Conservation (phyloP, 1,140 invertebrate species). For the Diorhabda carinulata region DNA sequence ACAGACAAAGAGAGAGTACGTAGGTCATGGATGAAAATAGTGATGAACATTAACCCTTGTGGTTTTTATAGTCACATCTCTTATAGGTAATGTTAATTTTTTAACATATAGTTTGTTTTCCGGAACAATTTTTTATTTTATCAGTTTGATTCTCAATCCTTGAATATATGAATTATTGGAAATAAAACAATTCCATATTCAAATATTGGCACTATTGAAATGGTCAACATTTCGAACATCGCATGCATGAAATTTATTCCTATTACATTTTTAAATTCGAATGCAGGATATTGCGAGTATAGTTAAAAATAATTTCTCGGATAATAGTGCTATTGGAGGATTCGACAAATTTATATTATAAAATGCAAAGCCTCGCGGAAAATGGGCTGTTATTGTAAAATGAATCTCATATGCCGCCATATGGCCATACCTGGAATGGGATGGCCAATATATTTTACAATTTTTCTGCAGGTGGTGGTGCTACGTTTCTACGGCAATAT, state of each 20-base stretch:
- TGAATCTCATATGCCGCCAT: constrained; percentile 13
- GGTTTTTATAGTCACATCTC: too few relatives aligned
- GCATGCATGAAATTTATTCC: constrained; percentile 1
- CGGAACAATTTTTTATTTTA: too few relatives aligned
- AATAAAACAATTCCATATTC: too few relatives aligned
- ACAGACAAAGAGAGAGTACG: too few relatives aligned
- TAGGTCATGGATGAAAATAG: too few relatives aligned
- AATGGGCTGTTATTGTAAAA: constrained; percentile 16
- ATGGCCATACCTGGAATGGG: constrained; percentile 2
- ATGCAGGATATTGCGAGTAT: neutral
- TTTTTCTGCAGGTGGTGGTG: constrained; percentile 16
- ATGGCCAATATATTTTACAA: constrained; percentile 20
- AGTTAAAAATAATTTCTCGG: constrained; percentile 16
- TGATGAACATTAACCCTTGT: too few relatives aligned
- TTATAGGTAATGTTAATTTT: too few relatives aligned
- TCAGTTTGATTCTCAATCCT: too few relatives aligned
- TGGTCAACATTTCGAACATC: too few relatives aligned
- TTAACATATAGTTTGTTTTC: too few relatives aligned
- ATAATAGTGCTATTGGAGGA: constrained; percentile 12
- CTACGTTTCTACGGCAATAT: constrained; percentile 12
- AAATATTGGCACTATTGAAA: too few relatives aligned
- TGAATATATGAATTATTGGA: too few relatives aligned
- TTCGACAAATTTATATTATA: constrained; percentile 10
- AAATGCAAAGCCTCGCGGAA: constrained; percentile 11
- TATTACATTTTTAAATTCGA: constrained; percentile 5